These are phyloP conservation scores for Elephantulus edwardii DNA, from an alignment of 2,113 vertebrate genomes.

Conservation along the genomic window DNA sequence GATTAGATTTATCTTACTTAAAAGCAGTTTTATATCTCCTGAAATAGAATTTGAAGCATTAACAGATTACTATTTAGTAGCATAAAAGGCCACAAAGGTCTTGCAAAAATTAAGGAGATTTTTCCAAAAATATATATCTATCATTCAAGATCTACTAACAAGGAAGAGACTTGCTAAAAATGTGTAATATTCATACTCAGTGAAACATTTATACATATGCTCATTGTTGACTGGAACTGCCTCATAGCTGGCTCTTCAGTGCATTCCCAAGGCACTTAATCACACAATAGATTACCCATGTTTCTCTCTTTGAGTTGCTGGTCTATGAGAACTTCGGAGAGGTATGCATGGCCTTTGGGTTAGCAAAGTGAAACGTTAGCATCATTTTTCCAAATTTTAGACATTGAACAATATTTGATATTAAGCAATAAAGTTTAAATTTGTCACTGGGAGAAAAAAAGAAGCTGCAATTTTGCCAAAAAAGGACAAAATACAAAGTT, in stretches of 20 bases:
- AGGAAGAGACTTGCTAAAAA: not conserved
- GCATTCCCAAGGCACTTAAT: too few species aligned
- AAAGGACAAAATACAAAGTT: not conserved
- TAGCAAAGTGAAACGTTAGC: not conserved
- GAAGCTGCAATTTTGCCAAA: not conserved
- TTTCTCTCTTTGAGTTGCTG: too few species aligned
- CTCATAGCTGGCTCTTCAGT: too few species aligned
- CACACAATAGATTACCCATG: too few species aligned
- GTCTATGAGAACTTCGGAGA: too few species aligned
- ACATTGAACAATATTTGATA: not conserved
- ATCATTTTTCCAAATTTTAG: not conserved
- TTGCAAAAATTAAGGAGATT: not conserved
- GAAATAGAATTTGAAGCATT: not conserved
- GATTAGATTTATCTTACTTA: not conserved
- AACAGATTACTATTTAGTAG: not conserved
- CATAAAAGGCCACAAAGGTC: not conserved
- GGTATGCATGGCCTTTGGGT: too few species aligned
- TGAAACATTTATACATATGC: too few species aligned
- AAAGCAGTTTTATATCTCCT: not conserved
- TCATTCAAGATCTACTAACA: not conserved
- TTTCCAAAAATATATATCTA: not conserved
- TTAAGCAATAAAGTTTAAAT: conserved; percentile 5
- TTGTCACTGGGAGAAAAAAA: not conserved
- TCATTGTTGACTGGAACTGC: too few species aligned
- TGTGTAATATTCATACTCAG: too few species aligned